Evolutionary conservation across 2,797 vertebrate genomes (phyloP), one percentile per base, ranked within the genome.

Genomic region (Meda fulgida): DNA sequence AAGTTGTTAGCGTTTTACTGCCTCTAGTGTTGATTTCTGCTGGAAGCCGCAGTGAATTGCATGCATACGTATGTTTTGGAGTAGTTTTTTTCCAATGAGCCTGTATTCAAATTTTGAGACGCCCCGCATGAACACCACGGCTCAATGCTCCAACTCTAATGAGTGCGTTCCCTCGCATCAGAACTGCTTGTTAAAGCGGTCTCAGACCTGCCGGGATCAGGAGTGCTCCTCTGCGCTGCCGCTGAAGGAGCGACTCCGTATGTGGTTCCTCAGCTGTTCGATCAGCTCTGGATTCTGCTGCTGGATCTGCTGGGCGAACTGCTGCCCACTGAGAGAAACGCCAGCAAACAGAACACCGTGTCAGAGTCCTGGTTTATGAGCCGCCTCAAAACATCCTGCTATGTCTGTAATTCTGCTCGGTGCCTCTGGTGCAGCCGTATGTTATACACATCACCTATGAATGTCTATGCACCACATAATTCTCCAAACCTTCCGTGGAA

Each of bases 231-330:
- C 98, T 0, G 97, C 95, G 75, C 97, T 98, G 94, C 97, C 95
- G 84, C 97, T 99, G 93, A 99, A 98, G 3, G 97, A 97, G 81
- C 98, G 96, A 95, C 98, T 98, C 90, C 97, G 95, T 92, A 99
- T 97, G 88, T 99, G 98, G 91, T 98, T 99, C 93, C 98, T 96
- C 81, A 99, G 91, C 93, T 99, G 98, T 89, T 99, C 98, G 84
- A 99, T 99, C 86, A 99, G 94, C 92, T 99, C 98, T 1, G 98
- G 98, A 91, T 99, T 99, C 95, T 99, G 98, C 90, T 99, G 98
- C 92, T 99, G 98, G 92, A 99, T 99, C 95, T 99, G 98, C 92
- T 99, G 98, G 73, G 98, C 98, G 89, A 99, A 99, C 94, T 99
- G 98, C 88, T 99, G 98, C 46, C 98, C 98, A 81, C 98, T 99